Evolutionary conservation across 2,888 invertebrate species (phyloP).

Genomic region (Lordiphosa fenestrarum): DNA sequence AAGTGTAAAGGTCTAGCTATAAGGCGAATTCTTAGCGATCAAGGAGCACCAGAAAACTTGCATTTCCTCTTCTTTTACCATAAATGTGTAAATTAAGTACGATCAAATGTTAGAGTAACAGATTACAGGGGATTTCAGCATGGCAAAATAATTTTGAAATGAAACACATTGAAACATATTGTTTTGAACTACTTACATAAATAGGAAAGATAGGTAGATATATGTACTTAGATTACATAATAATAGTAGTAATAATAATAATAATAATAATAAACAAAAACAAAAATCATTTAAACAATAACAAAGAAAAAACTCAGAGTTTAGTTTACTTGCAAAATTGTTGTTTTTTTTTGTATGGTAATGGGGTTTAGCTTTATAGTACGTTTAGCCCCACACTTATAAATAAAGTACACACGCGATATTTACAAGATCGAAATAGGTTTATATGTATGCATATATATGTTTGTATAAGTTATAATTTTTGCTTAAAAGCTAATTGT

Average conservation of each 20-base stretch:
- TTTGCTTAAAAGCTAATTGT: not conserved
- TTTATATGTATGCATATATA: constrained; percentile 25
- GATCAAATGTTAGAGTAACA: constrained; percentile 14
- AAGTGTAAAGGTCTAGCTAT: constrained; percentile 18
- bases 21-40: constrained; percentile 23
- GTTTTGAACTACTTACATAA: constrained; percentile 36
- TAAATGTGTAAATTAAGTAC: constrained; percentile 36
- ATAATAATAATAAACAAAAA: constrained; percentile 46
- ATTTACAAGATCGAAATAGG: constrained; percentile 10
- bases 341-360: constrained; percentile 3
- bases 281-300: constrained; percentile 34
- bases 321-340: constrained; percentile 12
- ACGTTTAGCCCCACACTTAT: constrained; percentile 2
- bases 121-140: constrained; percentile 9
- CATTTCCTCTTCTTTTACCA: constrained; percentile 1
- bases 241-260: no score
- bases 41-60: constrained; percentile 21
- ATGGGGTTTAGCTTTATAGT: not conserved
- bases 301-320: constrained; percentile 18
- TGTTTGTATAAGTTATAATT: not conserved
- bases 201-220: constrained; percentile 2
- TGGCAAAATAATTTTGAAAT: constrained; percentile 8
- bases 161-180: constrained; percentile 5
- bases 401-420: constrained; percentile 13
- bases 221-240: constrained; percentile 3